Evolutionary conservation across 2,797 vertebrate species (phyloP).

Genomic region (Enteromius trimaculatus): DNA sequence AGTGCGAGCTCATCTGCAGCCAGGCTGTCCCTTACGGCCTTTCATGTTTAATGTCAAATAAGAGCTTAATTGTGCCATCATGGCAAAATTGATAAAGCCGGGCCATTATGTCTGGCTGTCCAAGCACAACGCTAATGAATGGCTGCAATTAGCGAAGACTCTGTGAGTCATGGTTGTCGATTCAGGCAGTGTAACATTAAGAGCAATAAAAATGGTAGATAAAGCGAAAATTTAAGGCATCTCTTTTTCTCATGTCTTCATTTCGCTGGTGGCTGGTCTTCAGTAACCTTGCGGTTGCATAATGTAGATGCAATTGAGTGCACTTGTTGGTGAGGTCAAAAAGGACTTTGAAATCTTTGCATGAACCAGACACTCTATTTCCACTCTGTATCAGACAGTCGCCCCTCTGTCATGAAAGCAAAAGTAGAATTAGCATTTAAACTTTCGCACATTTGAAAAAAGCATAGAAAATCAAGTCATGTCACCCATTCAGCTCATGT

Average conservation of each 20-base stretch:
- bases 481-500: not conserved
- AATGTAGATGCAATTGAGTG: not conserved
- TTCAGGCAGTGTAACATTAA: constrained; percentile 32
- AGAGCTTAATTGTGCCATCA: constrained; percentile 51
- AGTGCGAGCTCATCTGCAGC: constrained; percentile 30
- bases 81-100: constrained; percentile 48
- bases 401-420: not conserved
- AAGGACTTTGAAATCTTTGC: not conserved
- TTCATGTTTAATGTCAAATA: constrained; percentile 54
- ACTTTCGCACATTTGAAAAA: not conserved
- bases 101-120: constrained; percentile 48
- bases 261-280: not conserved
- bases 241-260: constrained; percentile 3
- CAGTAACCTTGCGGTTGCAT: not conserved
- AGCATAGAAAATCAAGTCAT: not conserved
- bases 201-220: constrained; percentile 30
- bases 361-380: constrained; percentile 4
- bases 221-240: constrained; percentile 10
- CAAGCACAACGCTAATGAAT: constrained; percentile 38
- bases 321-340: constrained; percentile 8
- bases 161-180: constrained; percentile 28
- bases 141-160: constrained; percentile 32
- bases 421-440: not conserved
- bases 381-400: not conserved
- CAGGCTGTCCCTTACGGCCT: constrained; percentile 39